A percentile compares a stretch with the other conserved stretches of the same genome.
Conservation (phyloP, 2,888 invertebrate species). For the Gastrophysa polygoni region DNA sequence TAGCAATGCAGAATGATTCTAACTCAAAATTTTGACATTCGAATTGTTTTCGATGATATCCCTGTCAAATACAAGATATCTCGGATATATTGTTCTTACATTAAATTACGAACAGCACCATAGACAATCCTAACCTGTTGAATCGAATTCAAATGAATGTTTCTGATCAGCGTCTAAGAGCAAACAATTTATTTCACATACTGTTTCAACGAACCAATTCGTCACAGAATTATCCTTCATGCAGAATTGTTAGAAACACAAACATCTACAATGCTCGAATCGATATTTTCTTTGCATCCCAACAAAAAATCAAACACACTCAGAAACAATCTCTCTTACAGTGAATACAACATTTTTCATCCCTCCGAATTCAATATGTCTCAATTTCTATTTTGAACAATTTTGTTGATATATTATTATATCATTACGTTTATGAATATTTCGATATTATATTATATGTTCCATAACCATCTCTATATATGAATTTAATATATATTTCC, state of each 20-base stretch:
- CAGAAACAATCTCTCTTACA: neutral
- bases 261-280: neutral
- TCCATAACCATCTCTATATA: too few relatives aligned
- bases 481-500: too few relatives aligned
- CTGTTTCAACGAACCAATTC: neutral
- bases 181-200: slow-evolving; percentile 4
- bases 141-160: slow-evolving; percentile 1
- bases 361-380: neutral
- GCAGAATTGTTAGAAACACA: neutral
- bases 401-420: neutral
- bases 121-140: neutral
- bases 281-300: neutral
- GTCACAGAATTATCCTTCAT: slow-evolving; percentile 1
- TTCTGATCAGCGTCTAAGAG: neutral
- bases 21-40: too few relatives aligned
- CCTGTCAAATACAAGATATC: neutral
- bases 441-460: too few relatives aligned
- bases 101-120: neutral
- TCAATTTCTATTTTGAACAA: neutral
- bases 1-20: too few relatives aligned
- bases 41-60: too few relatives aligned
- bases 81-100: neutral
- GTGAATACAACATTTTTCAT: neutral
- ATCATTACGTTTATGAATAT: too few relatives aligned
- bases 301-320: neutral